Conservation (phyloP, 2,888 invertebrate genomes). For the Portevinia maculata region DNA sequence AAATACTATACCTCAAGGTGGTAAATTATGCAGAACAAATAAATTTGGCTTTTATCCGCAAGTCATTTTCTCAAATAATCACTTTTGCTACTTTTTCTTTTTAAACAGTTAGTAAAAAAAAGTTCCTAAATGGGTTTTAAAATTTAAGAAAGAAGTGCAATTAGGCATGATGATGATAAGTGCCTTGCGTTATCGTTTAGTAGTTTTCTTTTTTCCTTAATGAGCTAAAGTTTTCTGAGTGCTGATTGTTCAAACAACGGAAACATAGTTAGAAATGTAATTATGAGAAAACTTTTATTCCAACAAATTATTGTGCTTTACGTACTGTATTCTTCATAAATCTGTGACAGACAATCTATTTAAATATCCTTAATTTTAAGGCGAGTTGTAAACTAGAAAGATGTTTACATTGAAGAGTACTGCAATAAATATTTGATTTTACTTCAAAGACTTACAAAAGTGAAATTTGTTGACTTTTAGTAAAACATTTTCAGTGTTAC, state of each 20-base stretch:
- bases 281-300: slow-evolving; percentile 3
- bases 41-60: neutral
- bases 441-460: too few relatives aligned
- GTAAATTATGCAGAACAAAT: neutral
- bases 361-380: too few relatives aligned
- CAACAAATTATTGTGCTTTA: neutral
- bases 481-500: too few relatives aligned
- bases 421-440: too few relatives aligned
- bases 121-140: slow-evolving; percentile 7
- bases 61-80: neutral
- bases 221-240: slow-evolving; percentile 31
- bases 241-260: slow-evolving; percentile 30
- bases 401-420: too few relatives aligned
- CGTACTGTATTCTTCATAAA: too few relatives aligned
- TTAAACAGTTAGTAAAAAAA: slow-evolving; percentile 32
- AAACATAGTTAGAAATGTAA: neutral
- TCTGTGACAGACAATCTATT: too few relatives aligned
- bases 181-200: slow-evolving; percentile 17
- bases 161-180: slow-evolving; percentile 34
- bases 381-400: too few relatives aligned
- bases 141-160: slow-evolving; percentile 29
- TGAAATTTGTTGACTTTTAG: too few relatives aligned
- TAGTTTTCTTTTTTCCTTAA: slow-evolving; percentile 19
- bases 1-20: neutral
- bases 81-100: neutral